These are phyloP conservation scores for Anser brachyrhynchus DNA, from an alignment of 2,113 vertebrate genomes.

Conservation along the genomic window DNA sequence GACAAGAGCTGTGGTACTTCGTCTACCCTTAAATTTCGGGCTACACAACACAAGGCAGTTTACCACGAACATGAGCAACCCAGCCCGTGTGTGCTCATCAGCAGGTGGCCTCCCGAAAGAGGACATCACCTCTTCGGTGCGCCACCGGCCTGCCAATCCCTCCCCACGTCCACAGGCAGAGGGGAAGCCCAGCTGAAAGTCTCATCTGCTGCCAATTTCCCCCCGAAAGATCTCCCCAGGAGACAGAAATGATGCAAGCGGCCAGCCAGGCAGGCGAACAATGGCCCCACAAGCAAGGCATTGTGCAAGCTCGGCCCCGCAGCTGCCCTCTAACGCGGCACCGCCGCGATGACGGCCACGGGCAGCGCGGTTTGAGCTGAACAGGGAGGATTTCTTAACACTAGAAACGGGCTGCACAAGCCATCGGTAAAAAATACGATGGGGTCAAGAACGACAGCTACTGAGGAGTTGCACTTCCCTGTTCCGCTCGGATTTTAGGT, in stretches of 20 bases:
- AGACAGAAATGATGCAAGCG: constrained; percentile 11
- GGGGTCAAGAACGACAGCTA: neutral
- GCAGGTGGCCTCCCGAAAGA: neutral
- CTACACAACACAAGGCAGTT: neutral
- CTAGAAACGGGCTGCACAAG: neutral
- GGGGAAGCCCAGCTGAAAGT: neutral
- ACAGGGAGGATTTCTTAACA: constrained; percentile 40
- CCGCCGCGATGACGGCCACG: neutral
- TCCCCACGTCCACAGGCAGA: rapidly evolving
- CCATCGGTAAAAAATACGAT: neutral
- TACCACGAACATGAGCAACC: neutral
- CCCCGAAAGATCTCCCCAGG: neutral
- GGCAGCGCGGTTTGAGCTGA: neutral
- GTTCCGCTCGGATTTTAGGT: neutral
- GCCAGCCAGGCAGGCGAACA: neutral
- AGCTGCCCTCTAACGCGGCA: constrained; percentile 35
- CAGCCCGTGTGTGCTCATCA: neutral
- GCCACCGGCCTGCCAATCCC: neutral
- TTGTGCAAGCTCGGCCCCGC: constrained; percentile 37
- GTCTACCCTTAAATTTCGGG: neutral
- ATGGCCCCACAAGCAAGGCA: constrained; percentile 38
- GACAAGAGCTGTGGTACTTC: constrained; percentile 19
- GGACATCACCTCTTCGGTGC: neutral
- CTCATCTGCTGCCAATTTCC: neutral
- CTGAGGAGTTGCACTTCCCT: neutral